These are phyloP conservation scores for Chiloscyllium punctatum DNA, from an alignment of 2,797 vertebrate genomes.

Conservation along the genomic window DNA sequence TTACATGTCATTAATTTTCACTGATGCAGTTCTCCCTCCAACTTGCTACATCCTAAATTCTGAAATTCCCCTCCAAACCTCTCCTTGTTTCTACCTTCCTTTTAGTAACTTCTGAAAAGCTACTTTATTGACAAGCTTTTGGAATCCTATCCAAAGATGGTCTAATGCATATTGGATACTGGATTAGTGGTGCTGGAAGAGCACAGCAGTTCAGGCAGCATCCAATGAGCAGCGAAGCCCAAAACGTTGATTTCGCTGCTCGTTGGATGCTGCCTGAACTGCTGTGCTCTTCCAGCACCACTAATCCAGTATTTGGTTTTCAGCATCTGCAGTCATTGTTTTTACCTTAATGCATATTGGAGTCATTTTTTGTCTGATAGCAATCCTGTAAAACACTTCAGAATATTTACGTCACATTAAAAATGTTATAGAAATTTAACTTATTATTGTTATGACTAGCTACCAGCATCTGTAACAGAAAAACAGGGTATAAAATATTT, in stretches of 20 bases:
- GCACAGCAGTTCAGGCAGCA: too few relatives aligned
- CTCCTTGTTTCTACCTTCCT: not conserved
- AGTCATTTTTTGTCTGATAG: not conserved
- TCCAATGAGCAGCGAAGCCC: too few relatives aligned
- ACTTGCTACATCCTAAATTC: not conserved
- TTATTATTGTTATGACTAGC: not conserved
- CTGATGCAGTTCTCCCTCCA: not conserved
- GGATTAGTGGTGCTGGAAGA: too few relatives aligned
- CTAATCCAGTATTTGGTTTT: too few relatives aligned
- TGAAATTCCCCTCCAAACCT: not conserved
- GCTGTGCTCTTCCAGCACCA: too few relatives aligned
- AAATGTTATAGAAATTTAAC: not conserved
- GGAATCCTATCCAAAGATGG: not conserved
- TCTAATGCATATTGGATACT: not conserved
- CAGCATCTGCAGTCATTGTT: too few relatives aligned
- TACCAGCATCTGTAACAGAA: not conserved
- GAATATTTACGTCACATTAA: not conserved
- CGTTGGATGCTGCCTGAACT: too few relatives aligned
- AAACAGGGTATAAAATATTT: not conserved
- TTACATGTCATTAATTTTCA: not conserved
- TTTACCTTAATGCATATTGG: not conserved
- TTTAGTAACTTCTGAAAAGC: not conserved
- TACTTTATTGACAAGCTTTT: not conserved
- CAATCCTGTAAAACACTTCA: not conserved
- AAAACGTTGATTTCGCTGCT: too few relatives aligned